Evolutionary conservation across 2,797 vertebrate species (phyloP).

Genomic region (Lacerta viridis): DNA sequence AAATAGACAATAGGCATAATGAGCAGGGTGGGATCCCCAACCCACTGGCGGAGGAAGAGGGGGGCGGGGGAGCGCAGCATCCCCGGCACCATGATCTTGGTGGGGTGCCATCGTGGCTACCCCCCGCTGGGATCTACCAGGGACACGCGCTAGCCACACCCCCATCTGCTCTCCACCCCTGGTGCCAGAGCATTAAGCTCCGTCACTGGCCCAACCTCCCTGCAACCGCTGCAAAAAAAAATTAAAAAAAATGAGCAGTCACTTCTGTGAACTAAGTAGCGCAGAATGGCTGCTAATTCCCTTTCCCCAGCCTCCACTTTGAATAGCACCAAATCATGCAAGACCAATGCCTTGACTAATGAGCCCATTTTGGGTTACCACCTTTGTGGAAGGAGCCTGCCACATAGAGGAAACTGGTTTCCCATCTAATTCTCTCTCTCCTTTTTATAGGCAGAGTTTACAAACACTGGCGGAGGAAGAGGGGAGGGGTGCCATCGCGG

Average conservation of each 20-base stretch:
- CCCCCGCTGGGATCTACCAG: no score
- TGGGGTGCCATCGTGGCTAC: no score
- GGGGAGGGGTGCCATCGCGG: no score
- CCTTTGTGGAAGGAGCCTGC: slow-evolving; percentile 13
- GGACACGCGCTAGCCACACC: no score
- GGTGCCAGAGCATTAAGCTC: no score
- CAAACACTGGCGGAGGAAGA: accelerated
- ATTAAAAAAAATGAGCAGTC: background rate
- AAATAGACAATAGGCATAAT: no score
- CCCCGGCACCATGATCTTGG: no score
- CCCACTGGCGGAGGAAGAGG: no score
- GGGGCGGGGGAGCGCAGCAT: no score
- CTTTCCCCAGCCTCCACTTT: background rate
- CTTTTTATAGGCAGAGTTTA: background rate
- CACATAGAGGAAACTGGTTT: background rate
- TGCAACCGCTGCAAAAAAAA: slow-evolving; percentile 22
- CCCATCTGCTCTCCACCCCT: no score
- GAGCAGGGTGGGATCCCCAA: no score
- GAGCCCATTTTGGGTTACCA: background rate
- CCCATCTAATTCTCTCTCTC: background rate
- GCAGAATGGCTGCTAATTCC: slow-evolving; percentile 4
- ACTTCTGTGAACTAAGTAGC: slow-evolving; percentile 16
- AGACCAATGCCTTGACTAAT: slow-evolving; percentile 44
- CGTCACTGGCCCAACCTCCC: background rate
- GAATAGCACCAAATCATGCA: slow-evolving; percentile 40